phyloP scores from a whole-genome alignment of 2,888 invertebrate species.

The Noctua janthina region DNA sequence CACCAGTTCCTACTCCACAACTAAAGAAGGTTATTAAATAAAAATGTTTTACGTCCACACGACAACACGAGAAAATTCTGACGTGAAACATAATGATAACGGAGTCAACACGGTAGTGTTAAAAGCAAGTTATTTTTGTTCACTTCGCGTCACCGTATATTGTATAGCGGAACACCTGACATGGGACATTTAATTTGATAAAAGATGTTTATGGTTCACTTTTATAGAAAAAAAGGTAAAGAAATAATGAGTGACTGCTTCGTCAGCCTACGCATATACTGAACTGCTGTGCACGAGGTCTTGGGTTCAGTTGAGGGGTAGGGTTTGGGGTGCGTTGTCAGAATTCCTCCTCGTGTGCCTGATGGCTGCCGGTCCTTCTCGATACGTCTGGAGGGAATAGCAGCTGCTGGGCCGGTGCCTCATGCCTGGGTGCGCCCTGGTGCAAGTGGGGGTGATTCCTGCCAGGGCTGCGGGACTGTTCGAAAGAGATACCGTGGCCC shows the following conservation, averaged over 20 bases:
- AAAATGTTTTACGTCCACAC: conserved; percentile 20
- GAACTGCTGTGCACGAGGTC: background rate
- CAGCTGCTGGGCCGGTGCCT: no score
- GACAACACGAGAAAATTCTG: background rate
- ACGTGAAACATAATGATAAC: conserved; percentile 38
- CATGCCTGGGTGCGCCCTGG: no score
- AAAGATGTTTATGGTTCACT: conserved; percentile 1
- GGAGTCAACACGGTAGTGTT: conserved; percentile 31
- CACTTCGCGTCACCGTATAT: background rate
- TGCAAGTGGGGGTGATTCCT: no score
- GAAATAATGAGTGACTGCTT: background rate
- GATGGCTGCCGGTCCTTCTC: no score
- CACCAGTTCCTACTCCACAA: background rate
- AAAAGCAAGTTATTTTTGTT: conserved; percentile 44
- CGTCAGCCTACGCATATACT: background rate
- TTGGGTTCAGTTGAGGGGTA: background rate
- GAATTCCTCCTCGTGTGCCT: no score
- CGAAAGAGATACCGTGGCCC: no score
- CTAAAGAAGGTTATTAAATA: conserved; percentile 6
- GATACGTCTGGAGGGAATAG: no score
- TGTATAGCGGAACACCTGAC: background rate
- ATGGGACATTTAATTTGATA: conserved; percentile 15
- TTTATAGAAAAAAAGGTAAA: background rate
- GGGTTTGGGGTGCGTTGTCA: no score
- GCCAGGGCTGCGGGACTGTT: no score